Percentiles rank a stretch among this genome's conserved stretches.
These are phyloP conservation scores for Cataglyphis hispanica DNA, from an alignment of 1,140 invertebrate species.

Conservation along the genomic window DNA sequence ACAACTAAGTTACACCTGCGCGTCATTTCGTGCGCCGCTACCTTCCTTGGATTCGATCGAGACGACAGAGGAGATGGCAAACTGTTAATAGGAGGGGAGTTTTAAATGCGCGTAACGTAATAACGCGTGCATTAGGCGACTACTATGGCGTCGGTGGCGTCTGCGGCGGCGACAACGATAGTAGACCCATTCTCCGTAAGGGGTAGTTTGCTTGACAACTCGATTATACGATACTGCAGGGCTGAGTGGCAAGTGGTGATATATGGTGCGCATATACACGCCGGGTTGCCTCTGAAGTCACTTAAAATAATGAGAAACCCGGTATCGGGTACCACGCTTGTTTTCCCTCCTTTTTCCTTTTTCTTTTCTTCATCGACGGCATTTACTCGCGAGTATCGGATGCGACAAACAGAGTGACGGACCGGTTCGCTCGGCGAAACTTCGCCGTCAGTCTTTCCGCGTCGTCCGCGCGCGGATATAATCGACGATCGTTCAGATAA, in stretches of 20 bases:
- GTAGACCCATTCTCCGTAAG: constrained; percentile 77
- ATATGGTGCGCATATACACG: constrained; percentile 75
- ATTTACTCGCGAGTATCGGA: constrained; percentile 50
- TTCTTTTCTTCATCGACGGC: constrained; percentile 55
- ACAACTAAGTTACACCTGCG: constrained; percentile 67
- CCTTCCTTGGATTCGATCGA: constrained; percentile 69
- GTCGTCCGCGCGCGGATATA: constrained; percentile 8
- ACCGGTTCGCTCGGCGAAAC: constrained; percentile 1
- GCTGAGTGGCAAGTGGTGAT: constrained; percentile 81
- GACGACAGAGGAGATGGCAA: constrained; percentile 72
- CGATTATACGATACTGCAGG: constrained; percentile 79
- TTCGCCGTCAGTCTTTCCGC: constrained; percentile 28
- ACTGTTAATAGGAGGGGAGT: constrained; percentile 77
- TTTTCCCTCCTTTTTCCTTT: constrained; percentile 39
- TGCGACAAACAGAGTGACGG: constrained; percentile 24
- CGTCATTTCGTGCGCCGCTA: constrained; percentile 11
- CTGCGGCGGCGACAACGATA: constrained; percentile 77
- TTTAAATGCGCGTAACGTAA: constrained; percentile 79
- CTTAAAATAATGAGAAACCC: constrained; percentile 77
- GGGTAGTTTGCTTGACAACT: constrained; percentile 82
- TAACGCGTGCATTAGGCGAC: constrained; percentile 79
- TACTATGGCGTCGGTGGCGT: constrained; percentile 75
- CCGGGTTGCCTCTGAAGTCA: constrained; percentile 68
- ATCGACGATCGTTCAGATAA: constrained; percentile 43
- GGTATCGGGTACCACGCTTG: constrained; percentile 70